Evolutionary conservation across 2,888 invertebrate species (phyloP).

Genomic region (Agonopterix alstromeriana): DNA sequence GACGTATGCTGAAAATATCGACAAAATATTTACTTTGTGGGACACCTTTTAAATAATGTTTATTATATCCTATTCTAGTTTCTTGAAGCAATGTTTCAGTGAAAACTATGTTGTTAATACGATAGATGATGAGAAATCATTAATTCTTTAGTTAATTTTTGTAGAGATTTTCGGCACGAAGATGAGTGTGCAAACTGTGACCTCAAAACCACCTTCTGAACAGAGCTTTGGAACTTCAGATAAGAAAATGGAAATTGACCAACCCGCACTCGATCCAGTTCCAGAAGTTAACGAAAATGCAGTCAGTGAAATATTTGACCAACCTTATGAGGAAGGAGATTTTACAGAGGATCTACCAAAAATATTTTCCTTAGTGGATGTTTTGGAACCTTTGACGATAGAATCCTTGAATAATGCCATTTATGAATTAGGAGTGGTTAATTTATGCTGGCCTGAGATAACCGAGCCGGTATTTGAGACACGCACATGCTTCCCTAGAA

Average conservation of each 20-base stretch:
- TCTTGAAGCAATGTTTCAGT: too few species aligned
- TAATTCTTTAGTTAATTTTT: too few species aligned
- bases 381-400: conserved; percentile 57
- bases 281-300: conserved; percentile 60
- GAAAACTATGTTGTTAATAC: too few species aligned
- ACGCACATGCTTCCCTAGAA: conserved; percentile 77
- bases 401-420: conserved; percentile 77
- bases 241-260: not conserved
- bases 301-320: conserved; percentile 41
- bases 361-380: conserved; percentile 48
- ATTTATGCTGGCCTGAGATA: conserved; percentile 80
- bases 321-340: conserved; percentile 39
- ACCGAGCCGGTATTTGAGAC: conserved; percentile 74
- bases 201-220: not conserved
- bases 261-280: conserved; percentile 40
- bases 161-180: too few species aligned
- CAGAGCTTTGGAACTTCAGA: not conserved
- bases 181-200: not conserved
- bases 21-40: not conserved
- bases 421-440: conserved; percentile 78
- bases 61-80: too few species aligned
- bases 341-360: conserved; percentile 51
- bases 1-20: not conserved
- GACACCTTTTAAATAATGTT: too few species aligned
- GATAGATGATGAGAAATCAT: too few species aligned